phyloP scores from a whole-genome alignment of 23 tunicate species.

The Phallusia fumigata region DNA sequence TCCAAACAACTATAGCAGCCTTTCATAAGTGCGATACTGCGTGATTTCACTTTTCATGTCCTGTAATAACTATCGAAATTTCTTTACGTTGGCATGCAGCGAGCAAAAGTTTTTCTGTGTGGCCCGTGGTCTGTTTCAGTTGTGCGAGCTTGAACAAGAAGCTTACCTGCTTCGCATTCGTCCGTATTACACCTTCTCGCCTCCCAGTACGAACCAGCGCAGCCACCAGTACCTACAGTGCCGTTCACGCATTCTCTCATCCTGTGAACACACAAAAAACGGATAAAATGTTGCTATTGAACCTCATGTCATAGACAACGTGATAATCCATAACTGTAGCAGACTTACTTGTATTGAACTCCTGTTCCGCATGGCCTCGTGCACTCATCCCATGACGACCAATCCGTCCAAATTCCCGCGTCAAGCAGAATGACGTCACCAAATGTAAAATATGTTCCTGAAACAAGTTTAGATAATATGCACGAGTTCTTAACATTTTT shows the following conservation, averaged over 20 bases:
- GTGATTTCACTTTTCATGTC: no score
- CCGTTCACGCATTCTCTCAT: slow-evolving; percentile 3
- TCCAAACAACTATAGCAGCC: no score
- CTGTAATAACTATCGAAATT: no score
- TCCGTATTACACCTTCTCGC: slow-evolving; percentile 3
- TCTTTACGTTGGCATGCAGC: no score
- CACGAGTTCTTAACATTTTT: no score
- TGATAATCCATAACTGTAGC: neutral
- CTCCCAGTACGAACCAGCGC: slow-evolving; percentile 6
- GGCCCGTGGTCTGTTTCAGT: no score
- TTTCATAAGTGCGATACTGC: no score
- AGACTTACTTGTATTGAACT: slow-evolving; percentile 14
- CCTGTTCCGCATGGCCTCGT: slow-evolving; percentile 11
- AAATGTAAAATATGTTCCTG: neutral
- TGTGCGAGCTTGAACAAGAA: neutral
- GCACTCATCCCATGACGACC: slow-evolving; percentile 13
- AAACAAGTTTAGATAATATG: neutral
- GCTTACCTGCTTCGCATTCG: neutral
- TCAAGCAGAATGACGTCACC: neutral
- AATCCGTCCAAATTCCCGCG: slow-evolving; percentile 2
- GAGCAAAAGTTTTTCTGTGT: no score
- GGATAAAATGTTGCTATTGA: no score
- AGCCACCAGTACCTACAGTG: neutral
- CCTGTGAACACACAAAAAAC: neutral
- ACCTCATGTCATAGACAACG: neutral